Evolutionary conservation across 2,113 vertebrate genomes (phyloP).

Genomic region (Gyps fulvus): DNA sequence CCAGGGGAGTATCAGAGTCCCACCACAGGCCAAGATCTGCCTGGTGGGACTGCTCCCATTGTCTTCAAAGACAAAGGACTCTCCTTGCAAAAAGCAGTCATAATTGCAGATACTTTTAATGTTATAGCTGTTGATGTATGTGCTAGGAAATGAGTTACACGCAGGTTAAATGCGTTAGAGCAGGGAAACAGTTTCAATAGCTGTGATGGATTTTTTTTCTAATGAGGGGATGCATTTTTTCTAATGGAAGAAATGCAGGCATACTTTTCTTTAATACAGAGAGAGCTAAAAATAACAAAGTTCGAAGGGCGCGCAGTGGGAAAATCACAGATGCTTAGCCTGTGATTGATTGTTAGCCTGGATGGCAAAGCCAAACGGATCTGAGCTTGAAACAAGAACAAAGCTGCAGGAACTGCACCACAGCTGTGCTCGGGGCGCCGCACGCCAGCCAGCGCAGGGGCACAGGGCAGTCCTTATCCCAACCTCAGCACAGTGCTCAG

Average conservation of each 20-base stretch:
- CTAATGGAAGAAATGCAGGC: neutral
- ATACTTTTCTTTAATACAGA: neutral
- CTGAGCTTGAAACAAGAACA: neutral
- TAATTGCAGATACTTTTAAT: neutral
- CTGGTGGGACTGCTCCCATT: neutral
- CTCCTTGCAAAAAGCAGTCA: neutral
- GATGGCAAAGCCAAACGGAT: neutral
- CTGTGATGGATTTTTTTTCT: neutral
- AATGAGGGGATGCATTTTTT: neutral
- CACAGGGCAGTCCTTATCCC: neutral
- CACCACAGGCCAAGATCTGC: neutral
- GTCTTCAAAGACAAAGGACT: neutral
- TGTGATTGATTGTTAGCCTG: neutral
- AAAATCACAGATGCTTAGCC: neutral
- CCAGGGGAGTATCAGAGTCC: neutral
- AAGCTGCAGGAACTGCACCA: neutral
- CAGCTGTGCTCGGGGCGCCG: neutral
- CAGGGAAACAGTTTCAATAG: neutral
- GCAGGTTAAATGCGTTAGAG: neutral
- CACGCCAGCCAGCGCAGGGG: accelerated
- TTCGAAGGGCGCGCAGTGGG: accelerated
- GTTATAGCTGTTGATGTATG: neutral
- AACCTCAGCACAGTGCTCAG: accelerated
- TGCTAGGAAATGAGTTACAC: neutral
- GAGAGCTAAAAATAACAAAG: neutral